phyloP scores from a whole-genome alignment of 2,888 invertebrate species.

The Dermolepida albohirtum region DNA sequence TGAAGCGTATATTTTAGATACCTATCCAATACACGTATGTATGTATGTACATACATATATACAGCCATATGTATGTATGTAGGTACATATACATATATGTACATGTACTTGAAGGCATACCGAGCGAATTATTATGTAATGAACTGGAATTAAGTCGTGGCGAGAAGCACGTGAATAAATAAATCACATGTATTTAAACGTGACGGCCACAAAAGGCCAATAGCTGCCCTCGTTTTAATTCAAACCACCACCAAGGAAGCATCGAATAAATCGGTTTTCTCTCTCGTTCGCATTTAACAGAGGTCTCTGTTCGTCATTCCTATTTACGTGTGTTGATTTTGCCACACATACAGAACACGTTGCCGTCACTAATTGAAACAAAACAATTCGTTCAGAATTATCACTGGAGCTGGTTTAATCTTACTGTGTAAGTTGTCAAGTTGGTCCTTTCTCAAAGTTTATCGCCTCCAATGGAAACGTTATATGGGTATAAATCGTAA shows the following conservation, averaged over 20 bases:
- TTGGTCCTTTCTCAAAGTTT: slow-evolving; percentile 36
- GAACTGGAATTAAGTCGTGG: slow-evolving; percentile 24
- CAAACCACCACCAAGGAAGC: slow-evolving; percentile 26
- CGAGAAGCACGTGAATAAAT: slow-evolving; percentile 40
- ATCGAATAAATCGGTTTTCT: slow-evolving; percentile 17
- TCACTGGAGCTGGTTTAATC: slow-evolving; percentile 40
- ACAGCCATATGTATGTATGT: background rate
- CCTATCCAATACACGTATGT: background rate
- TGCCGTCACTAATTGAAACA: slow-evolving; percentile 42
- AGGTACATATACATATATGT: background rate
- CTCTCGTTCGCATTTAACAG: slow-evolving; percentile 8
- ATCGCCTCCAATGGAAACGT: slow-evolving; percentile 34
- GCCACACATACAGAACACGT: slow-evolving; percentile 24
- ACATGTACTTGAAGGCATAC: slow-evolving; percentile 6
- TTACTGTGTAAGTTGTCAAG: slow-evolving; percentile 30
- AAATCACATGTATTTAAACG: slow-evolving; percentile 42
- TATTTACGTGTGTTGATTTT: slow-evolving; percentile 28
- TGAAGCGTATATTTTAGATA: slow-evolving; percentile 6
- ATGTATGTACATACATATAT: background rate
- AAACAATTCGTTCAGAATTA: slow-evolving; percentile 36
- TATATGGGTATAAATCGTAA: slow-evolving; percentile 33
- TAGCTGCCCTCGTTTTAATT: slow-evolving; percentile 41
- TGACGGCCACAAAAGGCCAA: slow-evolving; percentile 40
- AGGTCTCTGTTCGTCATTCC: slow-evolving; percentile 3
- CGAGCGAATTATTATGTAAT: slow-evolving; percentile 32